Evolutionary conservation across 2,888 invertebrate species (phyloP), one percentile per base, ranked within the genome.

Genomic region (Sphecodes monilicornis): DNA sequence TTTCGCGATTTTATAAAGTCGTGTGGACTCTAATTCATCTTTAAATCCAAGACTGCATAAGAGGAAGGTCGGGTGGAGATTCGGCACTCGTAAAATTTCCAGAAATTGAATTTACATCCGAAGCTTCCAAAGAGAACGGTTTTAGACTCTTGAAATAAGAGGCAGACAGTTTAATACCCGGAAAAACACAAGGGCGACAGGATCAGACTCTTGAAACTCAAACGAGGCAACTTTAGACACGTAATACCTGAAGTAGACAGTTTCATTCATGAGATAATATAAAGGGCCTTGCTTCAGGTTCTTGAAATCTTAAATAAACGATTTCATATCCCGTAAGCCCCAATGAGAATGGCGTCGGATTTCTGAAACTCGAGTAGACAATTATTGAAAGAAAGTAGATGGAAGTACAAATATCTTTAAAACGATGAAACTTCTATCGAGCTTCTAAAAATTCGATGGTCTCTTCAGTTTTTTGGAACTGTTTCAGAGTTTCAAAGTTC

Each of bases 151-250:
- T 68, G 39, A 68, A 68, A 68, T 39, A 68, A 64, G 64, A 64
- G 64, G 64, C 64, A 64, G 64, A 64, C 64, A 64, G 64, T 64
- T 64, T 64, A 64, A 64, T 64, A 64, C 64, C 64, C 64, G 64
- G 64, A 64, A 64, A 64, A 64, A 64, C 64, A 64, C 32, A 64
- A 64, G 64, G 64, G 22, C 64, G 64, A 64, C 32, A 64, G 32
- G 64, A 64, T 64, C 64, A 64, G 64, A 64, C 64, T 64, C 64
- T 64, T 64, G 64, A 64, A 64, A 64, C 64, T 64, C 64, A 64
- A 64, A 64, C 64, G 32, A 64, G 64, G 32, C 64, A 32, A 32
- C 64, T 64, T 64, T 64, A 64, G 64, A 64, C 64, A 64, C 32
- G 32, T 64, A 64, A 64, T 64, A 22, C 64, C 64, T 64, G 64